Evolutionary conservation across 2,888 invertebrate genomes (phyloP), one percentile per base, ranked within the genome.

Genomic region (Zaprionus bogoriensis): DNA sequence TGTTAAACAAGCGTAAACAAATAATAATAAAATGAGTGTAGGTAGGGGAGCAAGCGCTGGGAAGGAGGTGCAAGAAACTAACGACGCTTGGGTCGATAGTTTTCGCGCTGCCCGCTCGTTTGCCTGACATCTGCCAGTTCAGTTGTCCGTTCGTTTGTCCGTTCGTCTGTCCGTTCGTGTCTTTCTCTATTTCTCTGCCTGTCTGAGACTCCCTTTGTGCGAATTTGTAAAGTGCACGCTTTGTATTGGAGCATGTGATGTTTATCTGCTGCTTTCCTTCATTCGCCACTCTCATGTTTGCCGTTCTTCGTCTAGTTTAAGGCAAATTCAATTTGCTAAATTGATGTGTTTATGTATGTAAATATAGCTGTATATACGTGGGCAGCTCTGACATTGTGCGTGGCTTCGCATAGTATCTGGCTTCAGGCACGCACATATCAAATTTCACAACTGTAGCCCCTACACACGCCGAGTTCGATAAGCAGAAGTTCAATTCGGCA

Each of bases 261-360:
- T 39, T 36, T 61, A 41, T 55, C 51, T 25, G 55, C 42, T 62
- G 58, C 55, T 79, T 72, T 69, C 58, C 41, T 57, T 45, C 46
- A 12, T 62, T 52, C 58, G 25, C 25, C 19, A 25, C 20, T 30
- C 41, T 42, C 48, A 25, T 67, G 65, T 50, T 52, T 58, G 48
- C 32, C 55, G 50, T 41, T 17, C 32, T 55, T 25, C 52, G 38
- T 44, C 39, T 59, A 27, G 61, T 41, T 57, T 45, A 38, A 44
- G 55, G 54, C 57, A 17, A 44, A 77, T 47, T 71, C 42, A 82
- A 77, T 77, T 73, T 64, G 54, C 67, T 60, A 48, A 79, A 72
- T 63, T 71, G 65, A 65, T 39, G 61, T 39, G 36, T 36, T 17
- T 36, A 36, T 36, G 14, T 32, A 32, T n/a, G 32, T 32, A 1